These are phyloP conservation scores for Sminthurides aquaticus DNA, from an alignment of 2,888 invertebrate species.

Conservation along the genomic window DNA sequence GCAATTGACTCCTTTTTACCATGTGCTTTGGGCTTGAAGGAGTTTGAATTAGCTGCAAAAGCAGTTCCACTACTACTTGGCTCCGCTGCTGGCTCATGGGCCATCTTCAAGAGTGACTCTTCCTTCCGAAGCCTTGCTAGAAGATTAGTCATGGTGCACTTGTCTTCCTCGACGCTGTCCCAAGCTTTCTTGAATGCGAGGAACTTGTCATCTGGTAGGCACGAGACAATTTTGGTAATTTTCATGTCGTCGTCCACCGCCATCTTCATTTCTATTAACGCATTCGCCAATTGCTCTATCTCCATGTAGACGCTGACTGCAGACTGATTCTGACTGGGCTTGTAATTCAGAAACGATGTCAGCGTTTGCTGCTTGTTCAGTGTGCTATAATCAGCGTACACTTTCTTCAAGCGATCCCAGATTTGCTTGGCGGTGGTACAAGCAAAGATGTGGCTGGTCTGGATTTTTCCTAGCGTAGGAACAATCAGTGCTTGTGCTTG, in stretches of 20 bases:
- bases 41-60: no score
- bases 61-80: no score
- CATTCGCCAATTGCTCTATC: not conserved
- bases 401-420: not conserved
- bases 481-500: not conserved
- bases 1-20: no score
- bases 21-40: no score
- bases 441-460: not conserved
- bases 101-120: no score
- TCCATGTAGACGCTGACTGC: not conserved
- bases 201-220: slow-evolving; percentile 2
- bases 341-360: slow-evolving; percentile 4
- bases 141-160: no score
- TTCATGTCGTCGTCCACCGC: not conserved
- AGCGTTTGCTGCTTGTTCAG: slow-evolving; percentile 7
- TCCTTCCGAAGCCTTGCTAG: no score
- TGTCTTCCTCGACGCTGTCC: slow-evolving; percentile 4
- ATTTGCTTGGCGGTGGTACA: slow-evolving; percentile 1
- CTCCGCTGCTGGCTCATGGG: no score
- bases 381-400: not conserved
- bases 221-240: slow-evolving; percentile 4
- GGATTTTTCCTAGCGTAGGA: not conserved
- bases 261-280: slow-evolving; percentile 1
- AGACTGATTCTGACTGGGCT: not conserved
- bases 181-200: slow-evolving; percentile 4